Percentiles rank a stretch among this genome's conserved stretches.
phyloP scores from a whole-genome alignment of 2,113 vertebrate genomes.

The Hoplias malabaricus region DNA sequence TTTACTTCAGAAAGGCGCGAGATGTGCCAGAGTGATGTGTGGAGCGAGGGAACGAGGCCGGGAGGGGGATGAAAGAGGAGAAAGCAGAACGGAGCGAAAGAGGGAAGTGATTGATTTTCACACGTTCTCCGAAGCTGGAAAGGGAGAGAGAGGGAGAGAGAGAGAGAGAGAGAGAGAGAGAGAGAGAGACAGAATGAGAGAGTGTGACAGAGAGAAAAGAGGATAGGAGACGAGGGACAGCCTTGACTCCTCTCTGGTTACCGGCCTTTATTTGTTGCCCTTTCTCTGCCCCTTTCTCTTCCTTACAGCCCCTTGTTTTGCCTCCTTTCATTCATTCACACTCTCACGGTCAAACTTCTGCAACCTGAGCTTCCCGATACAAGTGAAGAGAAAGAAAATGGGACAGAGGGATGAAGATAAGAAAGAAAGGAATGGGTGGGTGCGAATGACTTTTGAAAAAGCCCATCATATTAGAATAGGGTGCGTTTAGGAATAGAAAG shows the following conservation, averaged over 20 bases:
- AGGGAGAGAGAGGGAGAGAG: constrained; percentile 50
- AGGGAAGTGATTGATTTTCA: constrained; percentile 72
- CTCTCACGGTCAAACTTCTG: constrained; percentile 53
- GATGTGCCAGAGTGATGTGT: constrained; percentile 55
- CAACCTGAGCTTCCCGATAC: constrained; percentile 52
- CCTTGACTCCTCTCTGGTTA: constrained; percentile 59
- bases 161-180: constrained; percentile 41
- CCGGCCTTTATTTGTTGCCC: constrained; percentile 39
- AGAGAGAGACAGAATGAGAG: constrained; percentile 46
- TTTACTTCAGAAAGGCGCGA: constrained; percentile 61
- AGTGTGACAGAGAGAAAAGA: constrained; percentile 47
- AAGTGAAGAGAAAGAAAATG: constrained; percentile 14
- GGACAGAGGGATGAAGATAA: background rate
- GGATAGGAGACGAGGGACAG: constrained; percentile 46
- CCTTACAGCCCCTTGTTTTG: constrained; percentile 28
- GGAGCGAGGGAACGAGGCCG: constrained; percentile 3
- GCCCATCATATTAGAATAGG: background rate
- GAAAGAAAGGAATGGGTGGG: background rate
- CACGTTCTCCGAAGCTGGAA: constrained; percentile 61
- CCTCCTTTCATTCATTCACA: constrained; percentile 40
- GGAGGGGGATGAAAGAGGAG: constrained; percentile 41
- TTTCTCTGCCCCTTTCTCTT: constrained; percentile 44
- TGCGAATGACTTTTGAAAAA: background rate
- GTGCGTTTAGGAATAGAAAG: constrained; percentile 5
- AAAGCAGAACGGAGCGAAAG: constrained; percentile 59